These are phyloP conservation scores for Spermophilus dauricus DNA, from an alignment of 2,113 vertebrate genomes.

Conservation along the genomic window DNA sequence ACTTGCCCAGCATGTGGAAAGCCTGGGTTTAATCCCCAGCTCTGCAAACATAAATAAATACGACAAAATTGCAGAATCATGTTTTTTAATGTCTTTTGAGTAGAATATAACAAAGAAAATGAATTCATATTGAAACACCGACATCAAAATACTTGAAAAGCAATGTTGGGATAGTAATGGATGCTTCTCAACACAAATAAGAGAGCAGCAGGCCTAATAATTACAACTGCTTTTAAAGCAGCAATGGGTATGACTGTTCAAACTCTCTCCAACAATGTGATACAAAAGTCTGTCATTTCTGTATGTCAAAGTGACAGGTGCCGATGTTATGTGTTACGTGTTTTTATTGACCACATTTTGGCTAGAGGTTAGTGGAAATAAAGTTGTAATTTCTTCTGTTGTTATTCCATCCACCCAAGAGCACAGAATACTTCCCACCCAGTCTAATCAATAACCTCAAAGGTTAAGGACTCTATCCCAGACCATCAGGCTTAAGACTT, in stretches of 20 bases:
- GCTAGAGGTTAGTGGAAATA: conserved; percentile 22
- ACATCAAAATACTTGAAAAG: conserved; percentile 51
- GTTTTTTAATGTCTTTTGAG: neutral
- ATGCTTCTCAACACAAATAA: neutral
- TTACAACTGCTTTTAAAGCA: neutral
- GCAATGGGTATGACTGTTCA: neutral
- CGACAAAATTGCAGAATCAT: neutral
- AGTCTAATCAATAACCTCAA: neutral
- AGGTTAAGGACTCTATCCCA: neutral
- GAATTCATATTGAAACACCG: neutral
- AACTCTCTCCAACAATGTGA: neutral
- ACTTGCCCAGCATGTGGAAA: neutral
- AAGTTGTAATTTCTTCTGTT: neutral
- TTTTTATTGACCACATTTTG: neutral
- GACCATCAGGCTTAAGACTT: neutral
- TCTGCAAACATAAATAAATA: neutral
- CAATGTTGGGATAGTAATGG: neutral
- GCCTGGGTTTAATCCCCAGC: neutral
- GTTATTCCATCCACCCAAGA: neutral
- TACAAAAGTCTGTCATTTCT: neutral
- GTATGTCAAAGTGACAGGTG: neutral
- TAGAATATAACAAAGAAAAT: conserved; percentile 56
- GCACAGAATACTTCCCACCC: neutral
- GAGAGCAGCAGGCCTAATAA: neutral
- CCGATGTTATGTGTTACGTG: neutral